These are phyloP conservation scores for Oophaga sylvatica DNA, from an alignment of 2,797 vertebrate genomes.

Conservation along the genomic window DNA sequence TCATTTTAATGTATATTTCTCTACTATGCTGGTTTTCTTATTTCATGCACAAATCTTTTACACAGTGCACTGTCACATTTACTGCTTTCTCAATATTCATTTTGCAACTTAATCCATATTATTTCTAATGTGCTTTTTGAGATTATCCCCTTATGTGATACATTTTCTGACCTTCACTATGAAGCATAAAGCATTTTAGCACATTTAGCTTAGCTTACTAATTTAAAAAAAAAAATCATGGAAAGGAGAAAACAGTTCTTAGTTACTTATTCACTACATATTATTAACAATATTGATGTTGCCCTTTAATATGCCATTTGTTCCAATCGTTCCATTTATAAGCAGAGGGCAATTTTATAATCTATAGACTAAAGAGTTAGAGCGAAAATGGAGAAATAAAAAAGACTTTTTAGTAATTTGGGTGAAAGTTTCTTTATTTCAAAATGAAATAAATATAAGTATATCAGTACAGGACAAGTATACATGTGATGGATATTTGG, in stretches of 20 bases:
- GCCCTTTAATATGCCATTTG: not conserved
- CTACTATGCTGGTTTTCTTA: not conserved
- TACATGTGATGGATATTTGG: no score
- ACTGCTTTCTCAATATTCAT: not conserved
- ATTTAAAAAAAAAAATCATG: not conserved
- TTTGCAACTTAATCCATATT: not conserved
- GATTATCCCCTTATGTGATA: conserved; percentile 4
- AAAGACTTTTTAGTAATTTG: not conserved
- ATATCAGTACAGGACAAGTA: not conserved
- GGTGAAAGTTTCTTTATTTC: not conserved
- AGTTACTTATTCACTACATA: not conserved
- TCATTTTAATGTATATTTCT: not conserved
- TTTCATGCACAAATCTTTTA: not conserved
- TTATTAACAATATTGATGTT: not conserved
- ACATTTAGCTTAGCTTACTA: not conserved
- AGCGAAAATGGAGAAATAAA: not conserved
- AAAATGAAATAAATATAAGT: not conserved
- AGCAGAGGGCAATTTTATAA: not conserved
- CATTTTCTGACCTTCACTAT: not conserved
- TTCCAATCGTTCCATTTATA: not conserved
- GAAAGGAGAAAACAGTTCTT: not conserved
- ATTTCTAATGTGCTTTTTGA: conserved; percentile 1
- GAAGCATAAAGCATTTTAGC: not conserved
- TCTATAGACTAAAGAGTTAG: not conserved
- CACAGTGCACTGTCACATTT: not conserved